phyloP scores from a whole-genome alignment of 2,888 invertebrate genomes.

The Ectemnius continuus region DNA sequence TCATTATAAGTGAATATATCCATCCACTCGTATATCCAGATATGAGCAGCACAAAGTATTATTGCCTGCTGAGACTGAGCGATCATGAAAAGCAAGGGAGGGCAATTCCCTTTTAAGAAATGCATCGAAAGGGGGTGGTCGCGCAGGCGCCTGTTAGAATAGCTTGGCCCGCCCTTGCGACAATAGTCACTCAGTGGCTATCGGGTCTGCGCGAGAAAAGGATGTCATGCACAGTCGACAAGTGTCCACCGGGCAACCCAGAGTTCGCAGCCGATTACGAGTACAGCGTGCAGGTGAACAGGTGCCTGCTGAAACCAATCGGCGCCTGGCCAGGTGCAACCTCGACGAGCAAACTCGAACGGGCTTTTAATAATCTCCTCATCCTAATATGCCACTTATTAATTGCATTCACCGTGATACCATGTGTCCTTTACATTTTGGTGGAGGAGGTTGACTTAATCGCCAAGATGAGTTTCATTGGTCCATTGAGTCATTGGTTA shows the following conservation, averaged over 20 bases:
- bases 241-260: background rate
- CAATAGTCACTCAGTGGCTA: conserved; percentile 4
- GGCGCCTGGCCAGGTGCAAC: conserved; percentile 60
- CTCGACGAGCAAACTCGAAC: background rate
- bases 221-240: too few species aligned
- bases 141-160: too few species aligned
- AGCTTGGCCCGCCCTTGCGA: too few species aligned
- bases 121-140: too few species aligned
- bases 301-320: conserved; percentile 62
- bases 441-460: conserved; percentile 49
- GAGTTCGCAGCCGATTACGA: conserved; percentile 27
- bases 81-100: too few species aligned
- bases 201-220: too few species aligned
- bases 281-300: conserved; percentile 62
- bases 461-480: conserved; percentile 53
- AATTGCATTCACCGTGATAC: conserved; percentile 47
- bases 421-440: conserved; percentile 52
- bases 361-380: background rate
- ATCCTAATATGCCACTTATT: conserved; percentile 31
- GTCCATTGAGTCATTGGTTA: conserved; percentile 59
- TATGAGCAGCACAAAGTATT: too few species aligned
- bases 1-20: too few species aligned
- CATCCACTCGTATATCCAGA: too few species aligned
- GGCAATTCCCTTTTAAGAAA: too few species aligned
- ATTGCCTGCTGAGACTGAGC: too few species aligned